Conservation (phyloP, 2,113 vertebrate genomes). For the Columbina picui region DNA sequence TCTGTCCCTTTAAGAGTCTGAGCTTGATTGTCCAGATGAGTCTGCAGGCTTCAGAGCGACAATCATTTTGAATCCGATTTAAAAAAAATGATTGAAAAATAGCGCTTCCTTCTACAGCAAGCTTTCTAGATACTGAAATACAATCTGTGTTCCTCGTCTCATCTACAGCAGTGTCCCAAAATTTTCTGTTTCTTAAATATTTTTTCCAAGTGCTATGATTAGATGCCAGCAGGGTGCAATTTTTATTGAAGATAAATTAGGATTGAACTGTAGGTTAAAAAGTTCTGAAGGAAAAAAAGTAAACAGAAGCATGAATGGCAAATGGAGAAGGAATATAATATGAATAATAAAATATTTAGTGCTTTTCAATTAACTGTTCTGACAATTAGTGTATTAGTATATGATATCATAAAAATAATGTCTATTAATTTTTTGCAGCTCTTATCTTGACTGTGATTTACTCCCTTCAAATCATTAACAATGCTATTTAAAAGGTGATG, state of each 20-base stretch:
- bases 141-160: neutral
- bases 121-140: neutral
- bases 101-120: neutral
- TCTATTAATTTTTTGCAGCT: constrained; percentile 80
- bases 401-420: constrained; percentile 79
- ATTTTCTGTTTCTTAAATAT: neutral
- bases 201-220: constrained; percentile 33
- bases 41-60: neutral
- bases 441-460: constrained; percentile 80
- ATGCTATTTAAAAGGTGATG: constrained; percentile 74
- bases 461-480: constrained; percentile 77
- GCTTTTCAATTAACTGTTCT: constrained; percentile 81
- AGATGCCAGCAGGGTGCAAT: constrained; percentile 37
- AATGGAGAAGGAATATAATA: constrained; percentile 72
- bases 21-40: neutral
- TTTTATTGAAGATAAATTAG: constrained; percentile 60
- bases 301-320: constrained; percentile 68
- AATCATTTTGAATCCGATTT: neutral
- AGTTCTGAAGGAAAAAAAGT: constrained; percentile 73
- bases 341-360: constrained; percentile 83
- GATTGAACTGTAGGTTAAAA: constrained; percentile 63
- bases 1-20: constrained; percentile 21
- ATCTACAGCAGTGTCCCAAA: neutral
- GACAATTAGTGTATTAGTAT: constrained; percentile 78
- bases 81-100: neutral